Evolutionary conservation across 2,113 vertebrate species (phyloP).

Genomic region (Leucopternis melanops): DNA sequence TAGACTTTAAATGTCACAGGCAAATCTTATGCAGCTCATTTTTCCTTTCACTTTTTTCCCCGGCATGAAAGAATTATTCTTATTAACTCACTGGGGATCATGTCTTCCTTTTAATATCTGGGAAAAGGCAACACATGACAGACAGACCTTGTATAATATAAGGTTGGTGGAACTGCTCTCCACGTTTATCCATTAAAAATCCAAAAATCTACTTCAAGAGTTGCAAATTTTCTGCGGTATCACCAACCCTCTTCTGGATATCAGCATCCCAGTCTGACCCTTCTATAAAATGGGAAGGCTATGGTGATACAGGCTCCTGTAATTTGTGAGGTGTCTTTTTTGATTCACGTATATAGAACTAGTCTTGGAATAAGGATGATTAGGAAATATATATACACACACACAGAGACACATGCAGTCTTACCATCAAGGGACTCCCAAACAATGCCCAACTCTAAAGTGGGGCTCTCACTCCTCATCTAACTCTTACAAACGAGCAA

Average conservation of each 20-base stretch:
- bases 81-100: not conserved
- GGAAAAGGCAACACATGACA: not conserved
- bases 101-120: not conserved
- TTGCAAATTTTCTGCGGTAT: not conserved
- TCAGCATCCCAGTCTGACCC: not conserved
- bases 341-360: not conserved
- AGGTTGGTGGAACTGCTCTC: not conserved
- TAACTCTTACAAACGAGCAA: not conserved
- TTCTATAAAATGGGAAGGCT: not conserved
- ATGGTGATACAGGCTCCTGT: not conserved
- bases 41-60: not conserved
- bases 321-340: not conserved
- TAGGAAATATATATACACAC: not conserved
- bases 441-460: not conserved
- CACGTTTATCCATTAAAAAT: not conserved
- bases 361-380: not conserved
- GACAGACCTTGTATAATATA: not conserved
- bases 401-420: not conserved
- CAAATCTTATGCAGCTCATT: not conserved
- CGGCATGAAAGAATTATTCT: not conserved
- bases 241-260: not conserved
- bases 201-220: not conserved
- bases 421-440: not conserved
- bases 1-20: slow-evolving; percentile 20
- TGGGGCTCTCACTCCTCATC: not conserved